Conservation (phyloP, 2,113 vertebrate species). For the Hymenochirus boettgeri region DNA sequence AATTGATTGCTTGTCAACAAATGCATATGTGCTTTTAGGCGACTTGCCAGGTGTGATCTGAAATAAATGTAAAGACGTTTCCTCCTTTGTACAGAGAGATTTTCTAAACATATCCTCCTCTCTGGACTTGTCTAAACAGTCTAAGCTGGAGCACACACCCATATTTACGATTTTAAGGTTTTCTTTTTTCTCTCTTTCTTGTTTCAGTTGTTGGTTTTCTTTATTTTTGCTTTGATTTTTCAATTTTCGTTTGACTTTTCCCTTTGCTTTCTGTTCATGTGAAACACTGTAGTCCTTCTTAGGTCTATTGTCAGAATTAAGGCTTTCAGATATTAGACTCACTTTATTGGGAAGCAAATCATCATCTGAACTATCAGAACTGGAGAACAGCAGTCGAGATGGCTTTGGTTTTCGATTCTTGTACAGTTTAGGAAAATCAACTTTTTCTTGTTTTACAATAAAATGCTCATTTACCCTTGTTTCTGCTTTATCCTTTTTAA, state of each 20-base stretch:
- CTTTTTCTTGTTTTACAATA: constrained; percentile 79
- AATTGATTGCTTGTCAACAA: constrained; percentile 82
- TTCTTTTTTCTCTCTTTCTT: constrained; percentile 84
- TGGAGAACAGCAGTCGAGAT: constrained; percentile 79
- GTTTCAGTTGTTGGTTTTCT: constrained; percentile 88
- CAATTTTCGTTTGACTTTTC: constrained; percentile 90
- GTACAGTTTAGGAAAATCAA: constrained; percentile 66
- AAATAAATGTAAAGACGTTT: constrained; percentile 89
- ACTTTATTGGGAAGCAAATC: constrained; percentile 78
- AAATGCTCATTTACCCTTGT: constrained; percentile 77
- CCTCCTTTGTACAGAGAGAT: constrained; percentile 93
- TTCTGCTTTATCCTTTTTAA: constrained; percentile 78
- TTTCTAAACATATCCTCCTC: constrained; percentile 94
- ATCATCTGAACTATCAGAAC: constrained; percentile 89
- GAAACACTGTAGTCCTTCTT: constrained; percentile 77
- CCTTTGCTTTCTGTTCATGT: constrained; percentile 86
- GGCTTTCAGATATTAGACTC: constrained; percentile 67
- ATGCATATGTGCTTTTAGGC: constrained; percentile 83
- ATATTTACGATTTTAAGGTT: constrained; percentile 79
- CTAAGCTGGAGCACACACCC: constrained; percentile 63
- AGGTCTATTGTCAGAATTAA: constrained; percentile 69
- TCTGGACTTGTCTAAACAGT: constrained; percentile 77
- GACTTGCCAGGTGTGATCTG: constrained; percentile 87
- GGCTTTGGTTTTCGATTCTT: constrained; percentile 87
- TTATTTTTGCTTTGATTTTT: constrained; percentile 97